Base-by-base conservation (phyloP, 2,888 invertebrate genomes). In the Chaitophorus viminalis region DNA sequence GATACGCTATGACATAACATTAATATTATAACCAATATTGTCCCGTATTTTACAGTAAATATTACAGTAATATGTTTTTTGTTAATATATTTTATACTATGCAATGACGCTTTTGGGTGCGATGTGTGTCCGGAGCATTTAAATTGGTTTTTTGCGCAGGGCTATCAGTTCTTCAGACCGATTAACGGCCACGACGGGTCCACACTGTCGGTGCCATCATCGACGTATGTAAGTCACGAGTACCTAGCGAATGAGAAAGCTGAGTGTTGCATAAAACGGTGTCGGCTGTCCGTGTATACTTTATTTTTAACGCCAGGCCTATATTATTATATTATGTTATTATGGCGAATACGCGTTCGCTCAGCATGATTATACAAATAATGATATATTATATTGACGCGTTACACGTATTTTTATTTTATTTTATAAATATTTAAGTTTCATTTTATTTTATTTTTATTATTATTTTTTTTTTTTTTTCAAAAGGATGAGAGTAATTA, bases 201-300 rank as follows among this genome's bases (percentile, higher is more conserved):
- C 93, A 95, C 95, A 93, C 94, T 95, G 92, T 95, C 95, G 93
- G 95, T 95, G 93, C 95, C 95, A 92, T 94, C 95, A 91, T 93
- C 95, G 91, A 93, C 95, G 92, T 95, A 93, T 92, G 93, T 93
- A 93, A 93, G 93, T 93, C 90, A 88, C 54, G 46, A 46, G 46
- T 46, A 46, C 46, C 52, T 36, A 86, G 74, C 70, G 60, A 87
- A 87, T 87, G 79, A 70, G 88, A 89, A 89, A 89, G 89, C 89
- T 89, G 88, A 84, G 46, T 84, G 84, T 84, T 75, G 83, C 83
- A 83, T 75, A 60, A 52, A 75, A 75, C 89, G 89, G 89, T 89
- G 89, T 88, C 89, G 88, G 75, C 74, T 89, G 79, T 88, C 88
- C 85, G 85, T 89, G 84, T 89, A n/a, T n/a, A 60, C 75, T 74